Conservation (phyloP, 2,797 vertebrate species). For the Sciurus vulgaris region DNA sequence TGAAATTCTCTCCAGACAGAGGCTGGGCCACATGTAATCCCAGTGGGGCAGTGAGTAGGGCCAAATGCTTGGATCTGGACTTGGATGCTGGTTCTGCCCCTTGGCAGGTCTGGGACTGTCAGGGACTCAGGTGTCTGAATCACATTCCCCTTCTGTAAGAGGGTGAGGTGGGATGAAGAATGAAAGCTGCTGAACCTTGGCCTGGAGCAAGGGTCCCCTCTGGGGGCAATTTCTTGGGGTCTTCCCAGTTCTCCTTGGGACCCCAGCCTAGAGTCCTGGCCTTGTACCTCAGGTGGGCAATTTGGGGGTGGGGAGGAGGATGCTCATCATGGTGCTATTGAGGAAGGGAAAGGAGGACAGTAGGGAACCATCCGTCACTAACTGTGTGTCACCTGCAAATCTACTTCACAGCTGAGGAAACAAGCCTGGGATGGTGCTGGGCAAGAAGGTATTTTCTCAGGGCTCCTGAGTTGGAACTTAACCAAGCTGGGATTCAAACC, state of each 20-base stretch:
- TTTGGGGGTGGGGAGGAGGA: no score
- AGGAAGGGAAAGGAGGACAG: background rate
- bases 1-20: background rate
- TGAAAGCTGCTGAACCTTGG: background rate
- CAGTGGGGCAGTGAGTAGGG: fast-evolving
- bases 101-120: background rate
- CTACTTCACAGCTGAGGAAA: background rate
- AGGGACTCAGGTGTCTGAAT: background rate
- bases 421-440: background rate
- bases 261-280: background rate
- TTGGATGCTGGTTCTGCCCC: fast-evolving
- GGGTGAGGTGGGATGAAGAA: background rate
- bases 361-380: background rate
- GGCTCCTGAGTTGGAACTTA: background rate
- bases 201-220: background rate
- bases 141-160: background rate
- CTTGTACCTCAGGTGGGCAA: fast-evolving
- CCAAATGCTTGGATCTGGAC: background rate
- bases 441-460: background rate
- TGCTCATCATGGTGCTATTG: fast-evolving
- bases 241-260: background rate
- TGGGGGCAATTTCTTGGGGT: background rate
- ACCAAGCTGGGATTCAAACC: background rate
- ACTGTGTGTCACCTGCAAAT: background rate
- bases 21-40: background rate